Evolutionary conservation across 2,888 invertebrate species (phyloP), one percentile per base, ranked within the genome.

Genomic region (Nudaria mundana): DNA sequence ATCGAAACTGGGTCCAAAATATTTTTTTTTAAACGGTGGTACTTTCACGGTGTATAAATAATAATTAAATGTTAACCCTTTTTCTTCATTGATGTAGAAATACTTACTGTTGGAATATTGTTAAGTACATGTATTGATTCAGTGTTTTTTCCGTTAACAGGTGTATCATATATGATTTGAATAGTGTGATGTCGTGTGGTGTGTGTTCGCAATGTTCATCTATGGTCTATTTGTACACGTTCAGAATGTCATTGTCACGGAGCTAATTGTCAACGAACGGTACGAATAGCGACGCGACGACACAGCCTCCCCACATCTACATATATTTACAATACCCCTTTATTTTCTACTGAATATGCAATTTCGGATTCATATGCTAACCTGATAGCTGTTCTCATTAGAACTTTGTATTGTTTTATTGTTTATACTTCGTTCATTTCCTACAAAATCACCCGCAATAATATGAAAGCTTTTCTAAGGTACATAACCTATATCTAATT

Each of bases 221-320:
- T 55, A 62, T 58, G 64, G 63, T 74, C 73, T 83, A 84, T 84
- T 84, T 81, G 81, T 77, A 76, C 79, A 78, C 73, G 79, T 81
- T 83, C 76, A 83, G 84, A 84, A 85, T 85, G 82, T 82, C 83
- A 85, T 84, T 83, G 83, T 84, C 81, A 80, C 57, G 63, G 73
- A 67, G 75, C 78, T 85, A 84, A 85, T 85, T 83, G 83, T 66
- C 69, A 60, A 52, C 56, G 70, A 62, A 15, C 63, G 64, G 65
- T 59, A 57, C 51, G 47, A 42, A 48, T 39, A 50, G 53, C 52
- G 52, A 35, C 52, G 54, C 53, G 49, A 39, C 48, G 44, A 38
- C 56, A 44, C 50, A 44, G 44, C 40, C 57, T 51, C 58, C 48
- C 30, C 41, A 28, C 50, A 60, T 53, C 56, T 55, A 55, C 57